Conservation (phyloP, 2,113 vertebrate genomes). For the Xerus inauris region DNA sequence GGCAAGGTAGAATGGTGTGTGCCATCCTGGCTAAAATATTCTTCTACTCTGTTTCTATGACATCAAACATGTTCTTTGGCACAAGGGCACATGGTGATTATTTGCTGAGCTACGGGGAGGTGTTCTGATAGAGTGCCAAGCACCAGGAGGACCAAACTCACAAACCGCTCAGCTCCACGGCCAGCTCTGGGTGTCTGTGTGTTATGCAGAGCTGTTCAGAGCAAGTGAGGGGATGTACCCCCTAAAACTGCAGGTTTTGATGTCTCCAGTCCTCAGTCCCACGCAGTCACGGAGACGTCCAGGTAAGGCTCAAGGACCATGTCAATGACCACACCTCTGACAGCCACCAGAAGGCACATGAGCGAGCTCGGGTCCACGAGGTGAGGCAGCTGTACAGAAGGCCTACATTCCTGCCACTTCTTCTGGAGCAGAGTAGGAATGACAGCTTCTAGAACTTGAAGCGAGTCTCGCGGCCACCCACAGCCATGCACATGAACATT, state of each 20-base stretch:
- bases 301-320: background rate
- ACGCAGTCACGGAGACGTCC: background rate
- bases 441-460: background rate
- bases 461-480: rapidly evolving
- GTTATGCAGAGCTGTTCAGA: background rate
- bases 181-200: no score
- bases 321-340: rapidly evolving
- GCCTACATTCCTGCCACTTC: background rate
- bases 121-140: background rate
- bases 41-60: background rate
- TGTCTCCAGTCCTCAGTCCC: background rate
- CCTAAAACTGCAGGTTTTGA: background rate
- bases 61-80: background rate
- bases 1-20: background rate
- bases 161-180: background rate
- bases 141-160: background rate
- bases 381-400: no score
- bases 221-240: background rate
- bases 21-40: background rate
- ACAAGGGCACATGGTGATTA: background rate
- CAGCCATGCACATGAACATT: background rate
- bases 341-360: rapidly evolving
- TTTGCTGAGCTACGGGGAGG: background rate
- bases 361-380: no score
- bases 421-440: background rate